These are phyloP conservation scores for Neuroscelio doddi DNA, from an alignment of 2,888 invertebrate genomes.

Conservation along the genomic window DNA sequence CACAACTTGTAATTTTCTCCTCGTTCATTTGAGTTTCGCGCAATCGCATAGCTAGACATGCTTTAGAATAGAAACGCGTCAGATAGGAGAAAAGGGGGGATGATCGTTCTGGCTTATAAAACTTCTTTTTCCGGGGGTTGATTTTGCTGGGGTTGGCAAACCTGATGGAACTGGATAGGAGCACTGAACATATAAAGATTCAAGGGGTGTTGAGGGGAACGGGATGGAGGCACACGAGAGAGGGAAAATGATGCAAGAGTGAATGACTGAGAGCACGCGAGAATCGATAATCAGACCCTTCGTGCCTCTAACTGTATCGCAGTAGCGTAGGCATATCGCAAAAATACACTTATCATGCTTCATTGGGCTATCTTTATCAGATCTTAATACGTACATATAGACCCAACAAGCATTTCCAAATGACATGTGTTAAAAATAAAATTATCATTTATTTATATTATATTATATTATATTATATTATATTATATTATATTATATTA, in stretches of 20 bases:
- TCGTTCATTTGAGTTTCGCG: no score
- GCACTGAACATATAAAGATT: constrained; percentile 22
- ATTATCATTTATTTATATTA: no score
- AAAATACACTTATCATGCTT: constrained; percentile 5
- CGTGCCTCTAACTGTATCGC: constrained; percentile 37
- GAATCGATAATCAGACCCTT: constrained; percentile 70
- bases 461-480: no score
- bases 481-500: no score
- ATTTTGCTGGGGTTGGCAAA: constrained; percentile 31
- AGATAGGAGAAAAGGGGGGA: no score
- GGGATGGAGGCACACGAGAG: constrained; percentile 9
- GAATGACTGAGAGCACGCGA: constrained; percentile 63
- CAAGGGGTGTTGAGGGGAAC: constrained; percentile 16
- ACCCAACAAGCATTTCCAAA: no score
- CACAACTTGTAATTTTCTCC: no score
- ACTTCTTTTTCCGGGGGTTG: background rate
- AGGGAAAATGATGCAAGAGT: constrained; percentile 49
- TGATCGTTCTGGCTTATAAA: no score
- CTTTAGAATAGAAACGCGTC: no score
- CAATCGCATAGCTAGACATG: no score
- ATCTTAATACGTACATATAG: no score
- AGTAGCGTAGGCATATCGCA: constrained; percentile 24
- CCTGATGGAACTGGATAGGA: constrained; percentile 27
- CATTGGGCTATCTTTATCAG: background rate
- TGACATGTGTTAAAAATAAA: no score